Evolutionary conservation across 2,797 vertebrate genomes (phyloP), one percentile per base, ranked within the genome.

Genomic region (Acomys russatus): DNA sequence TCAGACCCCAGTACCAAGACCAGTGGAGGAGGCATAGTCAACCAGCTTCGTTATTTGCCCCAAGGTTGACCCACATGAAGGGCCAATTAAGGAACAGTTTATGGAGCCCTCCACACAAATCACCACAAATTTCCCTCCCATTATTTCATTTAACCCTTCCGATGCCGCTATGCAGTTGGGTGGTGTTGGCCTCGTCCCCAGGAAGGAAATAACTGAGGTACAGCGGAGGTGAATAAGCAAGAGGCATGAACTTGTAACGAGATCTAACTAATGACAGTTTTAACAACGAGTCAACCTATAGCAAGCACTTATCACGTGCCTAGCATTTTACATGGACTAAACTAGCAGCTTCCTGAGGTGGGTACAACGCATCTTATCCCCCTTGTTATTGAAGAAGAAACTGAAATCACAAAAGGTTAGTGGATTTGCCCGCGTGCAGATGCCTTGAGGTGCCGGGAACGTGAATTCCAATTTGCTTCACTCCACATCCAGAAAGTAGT

Each of bases 381-480:
- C 38, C 38, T 64, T 90, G 44, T 91, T 76, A 9, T 35, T 71
- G 22, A 79, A 76, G 35, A 92, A 22, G 38, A 96, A 87, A 84
- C 33, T 88, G 35, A 90, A 79, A 68, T 6, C 56, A 86, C 79
- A 61, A 77, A 56, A 63, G 7, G 2, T 33, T 76, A 73, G 30
- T 28, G 18, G 44, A 85, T 78, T 59, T 74, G 11, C 30, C 61
- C 6, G 35, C 1, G 10, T 5, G 9, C 28, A 20, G 54, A 49
- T 71, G 82, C 73, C 76, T 49, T 64, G 8, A 38, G 9, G 88
- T 51, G 61, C 35, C n/a, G 78, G n/a, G 18, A 66, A 91, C 78
- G 61, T 63, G 74, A 88, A 66, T 49, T 61, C 38, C 49, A 20
- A 1, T 54, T 85, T 78, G 68, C 79, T 93, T 94, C 33, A 59